Evolutionary conservation across 1,140 invertebrate species (phyloP).

Genomic region (Leucophenga varia): DNA sequence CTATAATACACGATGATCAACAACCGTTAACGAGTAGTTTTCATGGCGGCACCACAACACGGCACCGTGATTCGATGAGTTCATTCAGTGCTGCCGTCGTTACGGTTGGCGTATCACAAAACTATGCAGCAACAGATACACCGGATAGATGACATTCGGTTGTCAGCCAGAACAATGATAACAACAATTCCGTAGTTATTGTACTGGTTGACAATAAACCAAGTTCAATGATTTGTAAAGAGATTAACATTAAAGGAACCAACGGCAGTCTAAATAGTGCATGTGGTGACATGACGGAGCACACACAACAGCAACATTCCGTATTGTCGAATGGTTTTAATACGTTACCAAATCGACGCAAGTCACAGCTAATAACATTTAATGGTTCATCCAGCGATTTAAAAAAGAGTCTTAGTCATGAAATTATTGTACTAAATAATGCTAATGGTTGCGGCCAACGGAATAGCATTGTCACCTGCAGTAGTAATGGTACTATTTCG

Average conservation of each 20-base stretch:
- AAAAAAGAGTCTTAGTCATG: constrained; percentile 52
- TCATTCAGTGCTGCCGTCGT: constrained; percentile 28
- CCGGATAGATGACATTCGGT: constrained; percentile 56
- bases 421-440: constrained; percentile 28
- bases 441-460: not conserved
- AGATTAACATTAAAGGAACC: constrained; percentile 34
- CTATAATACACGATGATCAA: constrained; percentile 43
- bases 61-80: constrained; percentile 33
- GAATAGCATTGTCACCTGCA: not conserved
- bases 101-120: constrained; percentile 1
- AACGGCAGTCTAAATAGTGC: constrained; percentile 20
- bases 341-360: constrained; percentile 44
- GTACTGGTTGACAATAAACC: constrained; percentile 56
- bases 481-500: constrained; percentile 9
- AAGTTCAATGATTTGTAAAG: constrained; percentile 55
- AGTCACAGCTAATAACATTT: constrained; percentile 51
- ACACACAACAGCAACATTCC: constrained; percentile 10
- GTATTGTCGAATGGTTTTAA: constrained; percentile 34
- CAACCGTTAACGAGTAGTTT: constrained; percentile 43
- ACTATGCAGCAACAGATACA: constrained; percentile 6
- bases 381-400: constrained; percentile 53
- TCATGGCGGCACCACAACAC: constrained; percentile 11
- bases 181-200: constrained; percentile 56
- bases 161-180: constrained; percentile 55
- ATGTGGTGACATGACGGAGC: constrained; percentile 2